phyloP scores from a whole-genome alignment of 2,797 vertebrate species.

The Myripristis murdjan region DNA sequence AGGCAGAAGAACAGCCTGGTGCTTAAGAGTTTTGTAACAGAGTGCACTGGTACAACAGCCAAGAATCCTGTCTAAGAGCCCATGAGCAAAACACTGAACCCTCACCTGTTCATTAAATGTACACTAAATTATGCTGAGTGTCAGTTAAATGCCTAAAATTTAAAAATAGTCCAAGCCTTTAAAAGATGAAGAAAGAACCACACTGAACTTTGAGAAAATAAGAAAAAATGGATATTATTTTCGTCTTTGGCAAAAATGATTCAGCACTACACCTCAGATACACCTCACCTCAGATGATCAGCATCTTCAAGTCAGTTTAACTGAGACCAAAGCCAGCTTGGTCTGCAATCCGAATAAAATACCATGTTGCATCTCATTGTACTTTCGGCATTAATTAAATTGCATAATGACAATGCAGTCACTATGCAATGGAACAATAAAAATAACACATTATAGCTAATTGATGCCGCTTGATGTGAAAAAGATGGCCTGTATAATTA shows the following conservation, averaged over 20 bases:
- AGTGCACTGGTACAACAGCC: background rate
- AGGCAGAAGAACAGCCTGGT: background rate
- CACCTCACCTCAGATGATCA: no score
- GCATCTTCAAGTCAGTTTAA: no score
- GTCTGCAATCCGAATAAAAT: no score
- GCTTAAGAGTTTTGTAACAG: background rate
- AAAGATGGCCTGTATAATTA: background rate
- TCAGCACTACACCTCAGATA: background rate
- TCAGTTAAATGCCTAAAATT: background rate
- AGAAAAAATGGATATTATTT: background rate
- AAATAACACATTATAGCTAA: background rate
- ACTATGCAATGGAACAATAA: background rate
- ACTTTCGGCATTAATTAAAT: no score
- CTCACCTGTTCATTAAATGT: background rate
- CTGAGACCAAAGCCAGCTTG: background rate
- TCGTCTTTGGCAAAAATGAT: background rate
- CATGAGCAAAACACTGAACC: background rate
- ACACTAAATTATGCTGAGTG: no score
- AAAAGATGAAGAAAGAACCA: background rate
- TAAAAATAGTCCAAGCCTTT: background rate
- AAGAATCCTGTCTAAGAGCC: background rate
- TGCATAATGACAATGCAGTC: background rate
- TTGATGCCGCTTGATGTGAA: background rate
- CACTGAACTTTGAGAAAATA: background rate
- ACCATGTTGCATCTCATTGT: no score